Evolutionary conservation across 1,140 invertebrate genomes (phyloP), one percentile per base, ranked within the genome.

Genomic region (Dryas iulia): DNA sequence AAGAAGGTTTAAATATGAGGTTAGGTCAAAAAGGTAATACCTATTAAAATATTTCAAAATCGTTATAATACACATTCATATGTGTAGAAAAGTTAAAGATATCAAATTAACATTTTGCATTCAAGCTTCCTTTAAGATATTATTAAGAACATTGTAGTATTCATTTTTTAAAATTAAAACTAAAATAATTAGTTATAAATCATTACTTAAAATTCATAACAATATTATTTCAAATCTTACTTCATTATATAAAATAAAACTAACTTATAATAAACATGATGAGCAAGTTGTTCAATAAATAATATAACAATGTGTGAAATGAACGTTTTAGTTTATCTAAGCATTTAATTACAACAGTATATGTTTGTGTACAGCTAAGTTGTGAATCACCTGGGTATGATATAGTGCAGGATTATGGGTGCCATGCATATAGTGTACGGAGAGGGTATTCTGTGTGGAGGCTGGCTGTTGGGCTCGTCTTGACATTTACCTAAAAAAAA

Each of bases 311-410:
- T 69, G 60, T 58, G 35, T 63, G 67, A 69, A 69, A 69, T 52
- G 60, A 69, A 59, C 53, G 59, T 59, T 69, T 24, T 61, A 18
- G 39, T 21, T 69, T 63, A 69, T 33, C 60, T 69, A 69, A 69
- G 54, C 67, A 33, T 56, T 24, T 62, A 69, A 69, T 69, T 69
- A 69, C 66, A 69, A 69, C 59, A 33, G 59, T 61, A 59, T 61
- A 54, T 10, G 58, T 12, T 2, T 21, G 6, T 33, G 31, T 23
- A 53, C 25, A 7, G 14, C 39, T 31, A 18, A 26, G 56, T 28
- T 77, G 60, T 71, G 69, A 88, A 89, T 91, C 89, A 91, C 84
- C 89, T 89, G 31, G 79, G 81, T 78, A 85, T 86, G 31, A 85
- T 78, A 71, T 76, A 81, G 33, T 77, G 76, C n/a, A 90, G 47